phyloP scores from a whole-genome alignment of 2,797 vertebrate species.

The Takifugu ocellatus region DNA sequence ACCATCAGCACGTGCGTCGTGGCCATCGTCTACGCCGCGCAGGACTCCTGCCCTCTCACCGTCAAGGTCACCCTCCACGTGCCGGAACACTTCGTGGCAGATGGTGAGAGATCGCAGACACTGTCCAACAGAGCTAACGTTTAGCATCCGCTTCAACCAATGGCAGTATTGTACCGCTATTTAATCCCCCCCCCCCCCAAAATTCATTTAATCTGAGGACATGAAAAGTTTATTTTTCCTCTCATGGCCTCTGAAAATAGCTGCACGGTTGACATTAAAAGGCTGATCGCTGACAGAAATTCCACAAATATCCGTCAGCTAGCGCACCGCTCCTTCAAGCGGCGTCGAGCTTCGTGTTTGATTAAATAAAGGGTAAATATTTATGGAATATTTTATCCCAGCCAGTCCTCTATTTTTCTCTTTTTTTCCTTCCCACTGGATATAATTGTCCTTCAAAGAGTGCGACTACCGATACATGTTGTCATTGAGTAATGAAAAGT shows the following conservation, averaged over 20 bases:
- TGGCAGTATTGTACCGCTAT: background rate
- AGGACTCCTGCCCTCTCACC: constrained; percentile 91
- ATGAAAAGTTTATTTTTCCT: background rate
- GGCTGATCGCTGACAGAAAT: background rate
- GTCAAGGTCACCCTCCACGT: constrained; percentile 98
- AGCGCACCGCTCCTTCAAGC: background rate
- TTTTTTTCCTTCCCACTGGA: constrained; percentile 7
- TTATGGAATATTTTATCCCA: constrained; percentile 9
- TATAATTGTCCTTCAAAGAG: constrained; percentile 18
- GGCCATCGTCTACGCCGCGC: constrained; percentile 92
- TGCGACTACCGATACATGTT: background rate
- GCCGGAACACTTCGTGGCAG: constrained; percentile 96
- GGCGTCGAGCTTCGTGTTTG: background rate
- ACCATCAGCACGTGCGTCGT: constrained; percentile 92
- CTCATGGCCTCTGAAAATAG: background rate
- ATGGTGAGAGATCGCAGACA: constrained; percentile 81
- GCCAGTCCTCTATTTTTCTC: constrained; percentile 1
- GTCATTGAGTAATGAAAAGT: constrained; percentile 12
- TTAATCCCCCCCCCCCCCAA: too few species aligned
- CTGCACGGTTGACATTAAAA: background rate
- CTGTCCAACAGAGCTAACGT: background rate
- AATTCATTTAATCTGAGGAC: background rate
- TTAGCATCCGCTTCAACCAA: too few species aligned
- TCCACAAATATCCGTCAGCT: background rate
- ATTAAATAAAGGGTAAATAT: constrained; percentile 4